phyloP scores from a whole-genome alignment of 2,113 vertebrate genomes.

The Bufo gargarizans region DNA sequence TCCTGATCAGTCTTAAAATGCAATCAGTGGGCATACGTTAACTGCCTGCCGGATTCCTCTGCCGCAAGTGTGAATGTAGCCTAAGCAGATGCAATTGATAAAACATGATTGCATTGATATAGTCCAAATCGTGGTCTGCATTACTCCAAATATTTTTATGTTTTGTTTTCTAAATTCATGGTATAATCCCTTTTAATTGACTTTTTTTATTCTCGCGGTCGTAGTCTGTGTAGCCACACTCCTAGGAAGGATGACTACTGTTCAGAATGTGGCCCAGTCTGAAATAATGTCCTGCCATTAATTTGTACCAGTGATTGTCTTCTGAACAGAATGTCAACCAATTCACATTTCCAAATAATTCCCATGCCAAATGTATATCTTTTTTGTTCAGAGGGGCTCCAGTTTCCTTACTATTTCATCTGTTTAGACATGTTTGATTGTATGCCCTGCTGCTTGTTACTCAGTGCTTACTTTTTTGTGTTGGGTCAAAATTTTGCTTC shows the following conservation, averaged over 20 bases:
- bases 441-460: background rate
- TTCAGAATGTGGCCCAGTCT: background rate
- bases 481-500: background rate
- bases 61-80: too few relatives aligned
- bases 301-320: background rate
- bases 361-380: background rate
- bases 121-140: too few relatives aligned
- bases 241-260: background rate
- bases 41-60: too few relatives aligned
- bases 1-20: too few relatives aligned
- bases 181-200: too few relatives aligned
- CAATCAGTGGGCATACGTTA: too few relatives aligned
- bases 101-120: too few relatives aligned
- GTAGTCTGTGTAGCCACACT: background rate
- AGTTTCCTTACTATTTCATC: background rate
- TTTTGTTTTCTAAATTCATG: too few relatives aligned
- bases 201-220: background rate
- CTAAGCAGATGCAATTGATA: too few relatives aligned
- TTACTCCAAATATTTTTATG: too few relatives aligned
- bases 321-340: background rate
- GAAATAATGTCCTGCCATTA: background rate
- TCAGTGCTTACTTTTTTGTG: too few relatives aligned
- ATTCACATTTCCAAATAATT: background rate
- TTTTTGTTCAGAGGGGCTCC: background rate
- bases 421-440: background rate